phyloP scores from a whole-genome alignment of 2,888 invertebrate genomes.

The Rugalucina vietnamica region DNA sequence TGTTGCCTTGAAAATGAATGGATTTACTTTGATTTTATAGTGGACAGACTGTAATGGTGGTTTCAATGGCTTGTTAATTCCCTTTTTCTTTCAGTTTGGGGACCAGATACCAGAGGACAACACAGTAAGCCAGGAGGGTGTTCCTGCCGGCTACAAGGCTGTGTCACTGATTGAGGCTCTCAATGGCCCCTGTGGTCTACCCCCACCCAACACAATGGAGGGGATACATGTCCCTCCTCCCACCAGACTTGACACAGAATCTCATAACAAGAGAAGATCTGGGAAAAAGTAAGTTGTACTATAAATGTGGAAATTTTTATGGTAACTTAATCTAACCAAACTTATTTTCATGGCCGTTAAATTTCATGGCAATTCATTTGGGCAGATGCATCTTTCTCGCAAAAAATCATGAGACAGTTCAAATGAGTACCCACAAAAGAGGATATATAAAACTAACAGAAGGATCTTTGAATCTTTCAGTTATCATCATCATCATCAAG shows the following conservation, averaged over 20 bases:
- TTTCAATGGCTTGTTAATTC: background rate
- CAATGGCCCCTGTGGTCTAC: constrained; percentile 90
- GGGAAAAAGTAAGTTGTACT: constrained; percentile 51
- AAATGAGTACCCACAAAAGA: no score
- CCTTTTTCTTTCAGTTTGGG: constrained; percentile 36
- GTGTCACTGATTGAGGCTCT: constrained; percentile 97
- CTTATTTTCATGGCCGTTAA: no score
- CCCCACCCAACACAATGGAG: constrained; percentile 74
- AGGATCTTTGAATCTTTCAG: no score
- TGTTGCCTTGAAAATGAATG: no score
- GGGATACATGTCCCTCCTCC: constrained; percentile 67
- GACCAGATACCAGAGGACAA: constrained; percentile 73
- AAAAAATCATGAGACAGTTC: no score
- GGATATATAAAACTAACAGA: no score
- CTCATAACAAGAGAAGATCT: constrained; percentile 57
- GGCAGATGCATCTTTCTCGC: no score
- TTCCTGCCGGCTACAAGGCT: constrained; percentile 96
- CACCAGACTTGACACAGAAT: constrained; percentile 49
- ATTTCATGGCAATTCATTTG: no score
- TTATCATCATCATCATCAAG: no score
- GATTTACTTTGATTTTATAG: no score
- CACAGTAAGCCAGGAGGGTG: constrained; percentile 87
- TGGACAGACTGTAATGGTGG: background rate
- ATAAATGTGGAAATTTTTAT: no score
- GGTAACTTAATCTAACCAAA: no score